These are phyloP conservation scores for Oncorhynchus mykiss DNA, from an alignment of 2,113 vertebrate genomes.

Conservation along the genomic window DNA sequence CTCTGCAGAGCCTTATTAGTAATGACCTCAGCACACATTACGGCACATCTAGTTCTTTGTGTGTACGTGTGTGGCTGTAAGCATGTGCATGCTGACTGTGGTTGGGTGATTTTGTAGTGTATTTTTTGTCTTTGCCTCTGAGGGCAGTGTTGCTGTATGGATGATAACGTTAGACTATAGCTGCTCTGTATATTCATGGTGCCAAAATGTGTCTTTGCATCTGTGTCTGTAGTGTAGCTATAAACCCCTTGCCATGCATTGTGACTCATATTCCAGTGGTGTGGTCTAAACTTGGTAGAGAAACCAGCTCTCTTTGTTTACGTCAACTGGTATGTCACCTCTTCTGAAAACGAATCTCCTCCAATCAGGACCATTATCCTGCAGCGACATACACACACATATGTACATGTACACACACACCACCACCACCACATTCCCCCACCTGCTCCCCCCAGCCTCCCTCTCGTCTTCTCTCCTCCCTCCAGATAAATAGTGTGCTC, in stretches of 20 bases:
- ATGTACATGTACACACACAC: too few species aligned
- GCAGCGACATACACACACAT: background rate
- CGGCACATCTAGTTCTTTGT: slow-evolving; percentile 8
- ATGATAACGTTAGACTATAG: background rate
- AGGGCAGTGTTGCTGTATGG: too few species aligned
- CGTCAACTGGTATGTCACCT: background rate
- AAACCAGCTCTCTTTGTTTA: background rate
- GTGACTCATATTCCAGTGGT: background rate
- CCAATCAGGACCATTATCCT: background rate
- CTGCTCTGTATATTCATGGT: background rate
- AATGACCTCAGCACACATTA: slow-evolving; percentile 25
- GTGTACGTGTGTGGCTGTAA: slow-evolving; percentile 7
- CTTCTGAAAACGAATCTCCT: background rate
- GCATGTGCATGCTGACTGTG: slow-evolving; percentile 10
- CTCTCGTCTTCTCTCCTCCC: background rate
- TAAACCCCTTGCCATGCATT: background rate
- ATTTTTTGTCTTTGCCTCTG: background rate
- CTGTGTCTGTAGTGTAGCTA: slow-evolving; percentile 11
- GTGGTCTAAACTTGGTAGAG: background rate
- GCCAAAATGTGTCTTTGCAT: slow-evolving; percentile 27
- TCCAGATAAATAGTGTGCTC: background rate
- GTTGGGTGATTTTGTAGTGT: background rate
- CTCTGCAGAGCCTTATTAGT: slow-evolving; percentile 20
- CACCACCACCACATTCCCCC: background rate
- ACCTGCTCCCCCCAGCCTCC: background rate